phyloP scores from a whole-genome alignment of 1,140 invertebrate genomes.

The Euura lappo region DNA sequence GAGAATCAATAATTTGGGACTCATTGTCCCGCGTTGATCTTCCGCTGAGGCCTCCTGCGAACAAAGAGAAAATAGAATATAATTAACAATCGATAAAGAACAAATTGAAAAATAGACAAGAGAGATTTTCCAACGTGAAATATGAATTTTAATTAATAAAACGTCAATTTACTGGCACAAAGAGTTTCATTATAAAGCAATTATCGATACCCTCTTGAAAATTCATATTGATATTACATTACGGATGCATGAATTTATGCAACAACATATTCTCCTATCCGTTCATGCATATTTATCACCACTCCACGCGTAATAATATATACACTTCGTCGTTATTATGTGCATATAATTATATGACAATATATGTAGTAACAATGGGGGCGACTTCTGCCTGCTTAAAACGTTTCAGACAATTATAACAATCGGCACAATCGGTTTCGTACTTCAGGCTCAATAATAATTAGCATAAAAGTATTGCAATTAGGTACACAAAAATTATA shows the following conservation, averaged over 20 bases:
- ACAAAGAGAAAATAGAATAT: neutral
- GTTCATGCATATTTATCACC: no score
- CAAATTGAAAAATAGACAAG: neutral
- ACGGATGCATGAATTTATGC: neutral
- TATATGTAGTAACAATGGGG: neutral
- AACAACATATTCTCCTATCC: no score
- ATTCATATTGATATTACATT: neutral
- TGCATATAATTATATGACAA: slow-evolving; percentile 2
- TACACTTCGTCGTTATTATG: neutral
- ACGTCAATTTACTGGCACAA: neutral
- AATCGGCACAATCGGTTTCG: neutral
- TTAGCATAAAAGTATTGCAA: slow-evolving; percentile 5
- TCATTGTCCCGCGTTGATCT: neutral
- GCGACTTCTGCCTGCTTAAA: no score
- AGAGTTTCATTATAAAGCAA: neutral
- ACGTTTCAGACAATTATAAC: neutral
- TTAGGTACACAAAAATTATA: neutral
- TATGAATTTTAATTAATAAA: no score
- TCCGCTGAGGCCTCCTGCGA: neutral
- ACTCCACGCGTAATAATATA: no score
- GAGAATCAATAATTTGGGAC: neutral
- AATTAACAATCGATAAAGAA: neutral
- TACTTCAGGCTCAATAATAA: neutral
- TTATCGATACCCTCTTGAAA: no score
- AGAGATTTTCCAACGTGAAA: no score